phyloP scores from a whole-genome alignment of 30 jellyfish, hydroid and myxozoan species.

The Hydra vulgaris region DNA sequence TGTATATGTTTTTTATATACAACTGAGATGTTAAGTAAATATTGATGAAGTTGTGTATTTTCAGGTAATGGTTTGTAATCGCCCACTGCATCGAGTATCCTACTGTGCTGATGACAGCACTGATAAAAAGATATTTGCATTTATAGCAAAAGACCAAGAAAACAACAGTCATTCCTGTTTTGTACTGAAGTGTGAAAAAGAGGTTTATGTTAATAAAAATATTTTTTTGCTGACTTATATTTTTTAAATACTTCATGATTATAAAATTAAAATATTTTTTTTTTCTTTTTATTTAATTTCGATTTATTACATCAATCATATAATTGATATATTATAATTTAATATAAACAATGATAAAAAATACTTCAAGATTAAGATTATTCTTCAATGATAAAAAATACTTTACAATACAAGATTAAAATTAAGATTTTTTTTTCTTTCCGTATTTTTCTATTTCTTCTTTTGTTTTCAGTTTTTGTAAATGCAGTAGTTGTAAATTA shows the following conservation, averaged over 20 bases:
- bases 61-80: slow-evolving; percentile 26
- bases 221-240: neutral
- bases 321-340: neutral
- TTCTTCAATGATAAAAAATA: no score
- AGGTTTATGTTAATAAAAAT: slow-evolving; percentile 25
- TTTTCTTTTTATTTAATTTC: neutral
- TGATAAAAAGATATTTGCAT: slow-evolving; percentile 72
- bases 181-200: slow-evolving; percentile 69
- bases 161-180: slow-evolving; percentile 52
- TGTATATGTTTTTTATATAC: no score
- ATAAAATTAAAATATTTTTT: neutral
- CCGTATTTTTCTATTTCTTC: no score
- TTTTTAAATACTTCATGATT: neutral
- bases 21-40: neutral
- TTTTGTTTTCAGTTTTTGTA: no score
- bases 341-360: no score
- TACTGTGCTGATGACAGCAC: slow-evolving; percentile 94
- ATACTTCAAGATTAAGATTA: no score
- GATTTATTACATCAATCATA: neutral
- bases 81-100: slow-evolving; percentile 89
- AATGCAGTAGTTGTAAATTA: no score
- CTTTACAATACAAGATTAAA: no score
- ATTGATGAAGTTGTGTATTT: neutral
- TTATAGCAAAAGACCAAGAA: slow-evolving; percentile 89
- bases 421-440: no score